Conservation (phyloP, 23 tunicate genomes). For the Halocynthia aurantium region DNA sequence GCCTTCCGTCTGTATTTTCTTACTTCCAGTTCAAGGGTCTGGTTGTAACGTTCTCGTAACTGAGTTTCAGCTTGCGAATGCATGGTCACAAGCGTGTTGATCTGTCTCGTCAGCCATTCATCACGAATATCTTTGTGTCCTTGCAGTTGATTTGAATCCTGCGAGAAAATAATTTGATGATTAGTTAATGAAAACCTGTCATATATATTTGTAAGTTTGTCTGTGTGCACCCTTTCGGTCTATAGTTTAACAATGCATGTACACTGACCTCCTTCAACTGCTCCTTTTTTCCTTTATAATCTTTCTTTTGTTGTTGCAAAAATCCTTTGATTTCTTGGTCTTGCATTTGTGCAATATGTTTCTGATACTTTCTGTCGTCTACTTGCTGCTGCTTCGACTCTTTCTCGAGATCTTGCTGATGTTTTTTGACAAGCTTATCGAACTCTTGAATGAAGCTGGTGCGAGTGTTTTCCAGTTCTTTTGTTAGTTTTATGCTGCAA, state of each 20-base stretch:
- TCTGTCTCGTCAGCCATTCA: constrained; percentile 68
- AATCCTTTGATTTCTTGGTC: constrained; percentile 81
- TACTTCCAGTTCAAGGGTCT: constrained; percentile 70
- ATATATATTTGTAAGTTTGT: too few species aligned
- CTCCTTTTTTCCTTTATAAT: constrained; percentile 70
- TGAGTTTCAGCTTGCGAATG: constrained; percentile 66
- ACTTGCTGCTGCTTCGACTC: constrained; percentile 45
- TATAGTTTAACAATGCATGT: too few species aligned
- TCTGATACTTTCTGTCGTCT: constrained; percentile 77
- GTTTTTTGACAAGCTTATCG: constrained; percentile 57
- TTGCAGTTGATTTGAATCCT: constrained; percentile 25
- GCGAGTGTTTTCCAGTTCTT: constrained; percentile 67
- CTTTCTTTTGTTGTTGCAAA: constrained; percentile 66
- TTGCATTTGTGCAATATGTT: constrained; percentile 79
- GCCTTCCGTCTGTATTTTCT: constrained; percentile 79
- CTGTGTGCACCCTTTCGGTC: too few species aligned
- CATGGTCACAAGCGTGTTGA: constrained; percentile 27
- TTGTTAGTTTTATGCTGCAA: constrained; percentile 60
- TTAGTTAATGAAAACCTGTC: too few species aligned
- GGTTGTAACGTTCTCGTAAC: constrained; percentile 69
- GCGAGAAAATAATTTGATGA: not conserved
- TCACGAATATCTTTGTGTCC: constrained; percentile 20
- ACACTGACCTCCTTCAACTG: constrained; percentile 64
- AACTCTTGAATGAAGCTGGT: constrained; percentile 69
- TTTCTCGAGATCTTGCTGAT: constrained; percentile 81